Evolutionary conservation across 2,888 invertebrate species (phyloP).

Genomic region (Brenthis hecate): DNA sequence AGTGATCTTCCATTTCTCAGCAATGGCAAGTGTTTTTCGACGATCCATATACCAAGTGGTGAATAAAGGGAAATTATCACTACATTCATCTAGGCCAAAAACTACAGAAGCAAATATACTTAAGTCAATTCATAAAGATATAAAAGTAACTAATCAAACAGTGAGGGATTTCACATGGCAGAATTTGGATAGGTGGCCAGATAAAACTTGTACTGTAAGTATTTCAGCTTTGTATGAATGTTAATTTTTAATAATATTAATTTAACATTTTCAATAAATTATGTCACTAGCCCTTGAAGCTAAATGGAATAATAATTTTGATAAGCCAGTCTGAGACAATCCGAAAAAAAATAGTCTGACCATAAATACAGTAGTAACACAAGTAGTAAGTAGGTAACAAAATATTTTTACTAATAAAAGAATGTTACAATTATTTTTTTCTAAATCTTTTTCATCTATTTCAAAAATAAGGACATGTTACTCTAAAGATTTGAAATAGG

Average conservation of each 20-base stretch:
- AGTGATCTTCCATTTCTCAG: neutral
- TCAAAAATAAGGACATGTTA: too few relatives aligned
- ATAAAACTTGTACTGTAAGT: constrained; percentile 86
- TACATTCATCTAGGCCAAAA: constrained; percentile 44
- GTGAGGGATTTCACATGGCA: constrained; percentile 85
- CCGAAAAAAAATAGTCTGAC: too few relatives aligned
- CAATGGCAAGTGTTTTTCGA: constrained; percentile 51
- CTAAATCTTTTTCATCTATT: too few relatives aligned
- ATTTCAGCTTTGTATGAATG: constrained; percentile 2
- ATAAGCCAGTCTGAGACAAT: too few relatives aligned
- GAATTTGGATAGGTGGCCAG: constrained; percentile 85
- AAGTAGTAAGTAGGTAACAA: too few relatives aligned
- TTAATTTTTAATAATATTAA: neutral
- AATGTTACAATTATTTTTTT: too few relatives aligned
- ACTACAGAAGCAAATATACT: constrained; percentile 58
- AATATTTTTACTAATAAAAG: too few relatives aligned
- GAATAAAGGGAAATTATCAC: constrained; percentile 42
- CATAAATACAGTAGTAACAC: too few relatives aligned
- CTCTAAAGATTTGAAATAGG: too few relatives aligned
- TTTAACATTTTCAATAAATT: neutral
- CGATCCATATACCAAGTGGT: constrained; percentile 45
- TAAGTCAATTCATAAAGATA: constrained; percentile 75
- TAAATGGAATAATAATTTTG: too few relatives aligned
- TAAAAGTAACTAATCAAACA: constrained; percentile 73
- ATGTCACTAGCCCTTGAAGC: too few relatives aligned